Percentiles rank a stretch among this genome's conserved stretches.
These are phyloP conservation scores for Synodontis membranacea DNA, from an alignment of 2,113 vertebrate genomes.

Conservation along the genomic window DNA sequence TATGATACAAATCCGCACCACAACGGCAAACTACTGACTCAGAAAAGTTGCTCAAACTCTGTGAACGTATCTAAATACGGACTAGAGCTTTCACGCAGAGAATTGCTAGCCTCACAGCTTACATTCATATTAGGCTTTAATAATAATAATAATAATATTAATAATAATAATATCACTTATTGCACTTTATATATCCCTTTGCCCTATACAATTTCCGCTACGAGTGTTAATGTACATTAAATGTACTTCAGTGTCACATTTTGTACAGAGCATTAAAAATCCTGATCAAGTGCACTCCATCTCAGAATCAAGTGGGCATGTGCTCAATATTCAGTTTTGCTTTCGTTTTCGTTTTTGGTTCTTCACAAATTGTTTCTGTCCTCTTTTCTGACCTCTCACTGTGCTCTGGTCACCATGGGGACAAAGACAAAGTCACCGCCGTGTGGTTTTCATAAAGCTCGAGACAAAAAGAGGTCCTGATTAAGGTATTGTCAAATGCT, in stretches of 20 bases:
- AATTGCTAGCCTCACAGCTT: background rate
- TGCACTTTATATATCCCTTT: background rate
- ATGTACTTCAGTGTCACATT: background rate
- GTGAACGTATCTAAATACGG: background rate
- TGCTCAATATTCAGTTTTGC: conserved; percentile 68
- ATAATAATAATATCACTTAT: background rate
- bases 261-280: background rate
- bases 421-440: conserved; percentile 58
- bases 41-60: too few relatives aligned
- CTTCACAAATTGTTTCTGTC: conserved; percentile 75
- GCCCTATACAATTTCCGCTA: background rate
- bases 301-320: conserved; percentile 59
- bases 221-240: background rate
- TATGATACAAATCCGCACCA: background rate
- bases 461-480: conserved; percentile 19
- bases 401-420: conserved; percentile 63
- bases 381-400: background rate
- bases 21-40: background rate
- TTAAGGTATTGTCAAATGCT: background rate
- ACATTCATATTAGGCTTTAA: too few relatives aligned
- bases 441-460: conserved; percentile 54
- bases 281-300: conserved; percentile 16
- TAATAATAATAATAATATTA: too few relatives aligned
- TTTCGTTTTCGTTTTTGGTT: conserved; percentile 77
- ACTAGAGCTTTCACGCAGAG: background rate